These are phyloP conservation scores for Agriotes lineatus DNA, from an alignment of 2,888 invertebrate genomes.

Conservation along the genomic window DNA sequence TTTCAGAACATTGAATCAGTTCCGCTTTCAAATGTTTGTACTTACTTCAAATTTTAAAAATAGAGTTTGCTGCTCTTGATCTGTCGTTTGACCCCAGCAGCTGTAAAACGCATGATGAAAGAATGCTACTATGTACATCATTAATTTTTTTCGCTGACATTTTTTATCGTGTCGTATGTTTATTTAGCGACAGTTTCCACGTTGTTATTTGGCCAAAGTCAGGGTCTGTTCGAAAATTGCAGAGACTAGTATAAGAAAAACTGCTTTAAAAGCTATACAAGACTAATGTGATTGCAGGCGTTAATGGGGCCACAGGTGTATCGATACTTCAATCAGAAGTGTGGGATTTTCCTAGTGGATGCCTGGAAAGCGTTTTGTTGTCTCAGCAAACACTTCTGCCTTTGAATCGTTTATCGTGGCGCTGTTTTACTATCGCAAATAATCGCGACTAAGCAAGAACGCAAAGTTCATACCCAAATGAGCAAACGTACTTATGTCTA, in stretches of 20 bases:
- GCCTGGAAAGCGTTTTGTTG: not conserved
- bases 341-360: not conserved
- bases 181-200: conserved; percentile 2
- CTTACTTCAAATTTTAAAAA: not conserved
- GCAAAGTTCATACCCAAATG: conserved; percentile 1
- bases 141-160: not conserved
- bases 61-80: not conserved
- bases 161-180: not conserved
- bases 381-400: not conserved
- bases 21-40: no score
- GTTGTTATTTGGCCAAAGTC: not conserved
- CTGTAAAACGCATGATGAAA: conserved; percentile 1
- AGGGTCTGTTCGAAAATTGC: not conserved
- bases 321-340: not conserved
- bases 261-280: not conserved
- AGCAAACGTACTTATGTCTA: conserved; percentile 23
- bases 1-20: no score
- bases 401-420: no score
- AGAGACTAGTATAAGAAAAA: not conserved
- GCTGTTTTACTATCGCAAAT: not conserved
- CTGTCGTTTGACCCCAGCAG: not conserved
- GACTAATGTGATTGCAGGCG: not conserved
- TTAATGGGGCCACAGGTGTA: not conserved
- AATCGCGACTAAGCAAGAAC: not conserved
- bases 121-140: conserved; percentile 2